These are phyloP conservation scores for Chinchilla lanigera DNA, from an alignment of 2,113 vertebrate species.

Conservation along the genomic window DNA sequence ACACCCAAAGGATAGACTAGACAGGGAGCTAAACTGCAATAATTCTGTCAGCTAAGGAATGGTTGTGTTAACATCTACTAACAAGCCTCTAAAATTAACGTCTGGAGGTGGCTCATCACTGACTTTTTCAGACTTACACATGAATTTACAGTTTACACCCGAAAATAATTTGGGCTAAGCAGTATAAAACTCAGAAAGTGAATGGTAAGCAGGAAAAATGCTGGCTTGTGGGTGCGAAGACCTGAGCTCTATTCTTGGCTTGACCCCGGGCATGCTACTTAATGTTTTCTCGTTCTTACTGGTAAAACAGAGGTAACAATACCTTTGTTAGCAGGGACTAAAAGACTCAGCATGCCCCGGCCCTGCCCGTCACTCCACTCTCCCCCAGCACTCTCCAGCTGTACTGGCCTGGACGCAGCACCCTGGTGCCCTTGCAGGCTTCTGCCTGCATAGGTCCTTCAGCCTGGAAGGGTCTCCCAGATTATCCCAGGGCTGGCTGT, in stretches of 20 bases:
- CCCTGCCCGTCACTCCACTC: neutral
- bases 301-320: neutral
- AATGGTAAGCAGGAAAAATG: neutral
- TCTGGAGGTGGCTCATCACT: neutral
- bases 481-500: neutral
- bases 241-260: neutral
- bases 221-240: neutral
- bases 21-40: neutral
- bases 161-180: constrained; percentile 12
- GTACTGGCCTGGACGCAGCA: neutral
- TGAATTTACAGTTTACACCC: neutral
- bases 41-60: constrained; percentile 16
- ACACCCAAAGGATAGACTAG: constrained; percentile 36
- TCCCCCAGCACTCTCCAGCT: neutral
- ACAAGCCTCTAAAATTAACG: constrained; percentile 35
- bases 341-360: neutral
- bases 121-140: constrained; percentile 22
- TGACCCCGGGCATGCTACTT: neutral
- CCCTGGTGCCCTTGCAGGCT: neutral
- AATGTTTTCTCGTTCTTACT: neutral
- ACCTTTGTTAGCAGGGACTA: neutral
- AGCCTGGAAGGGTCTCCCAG: neutral
- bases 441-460: neutral
- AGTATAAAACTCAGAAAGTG: neutral
- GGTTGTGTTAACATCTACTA: constrained; percentile 18